Evolutionary conservation across 2,888 invertebrate species (phyloP).

Genomic region (Lasiommata megera): DNA sequence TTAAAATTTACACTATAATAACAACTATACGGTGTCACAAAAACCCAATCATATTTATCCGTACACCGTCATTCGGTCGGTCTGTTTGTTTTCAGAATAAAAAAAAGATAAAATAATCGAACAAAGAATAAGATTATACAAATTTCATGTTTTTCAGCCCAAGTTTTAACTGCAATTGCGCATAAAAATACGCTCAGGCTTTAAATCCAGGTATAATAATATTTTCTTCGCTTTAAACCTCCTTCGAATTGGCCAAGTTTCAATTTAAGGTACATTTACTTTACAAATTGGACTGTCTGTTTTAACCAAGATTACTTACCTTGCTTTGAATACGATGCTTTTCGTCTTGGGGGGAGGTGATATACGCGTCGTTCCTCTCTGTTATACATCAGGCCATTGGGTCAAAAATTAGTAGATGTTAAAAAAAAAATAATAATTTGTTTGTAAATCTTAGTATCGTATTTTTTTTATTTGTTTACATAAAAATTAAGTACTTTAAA

Average conservation of each 20-base stretch:
- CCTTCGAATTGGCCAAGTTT: not conserved
- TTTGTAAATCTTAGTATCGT: too few species aligned
- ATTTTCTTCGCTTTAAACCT: not conserved
- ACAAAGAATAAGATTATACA: too few species aligned
- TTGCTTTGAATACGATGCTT: not conserved
- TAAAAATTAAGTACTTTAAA: too few species aligned
- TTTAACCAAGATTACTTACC: not conserved
- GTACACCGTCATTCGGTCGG: too few species aligned
- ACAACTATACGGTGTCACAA: too few species aligned
- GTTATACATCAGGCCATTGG: not conserved
- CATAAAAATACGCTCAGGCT: too few species aligned
- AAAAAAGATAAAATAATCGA: too few species aligned
- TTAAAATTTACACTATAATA: too few species aligned
- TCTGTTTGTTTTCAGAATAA: too few species aligned
- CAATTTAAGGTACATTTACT: not conserved
- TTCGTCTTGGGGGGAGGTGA: not conserved
- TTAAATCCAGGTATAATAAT: not conserved
- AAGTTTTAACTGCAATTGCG: not conserved
- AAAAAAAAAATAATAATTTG: too few species aligned
- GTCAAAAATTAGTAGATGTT: not conserved
- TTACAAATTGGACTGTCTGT: not conserved
- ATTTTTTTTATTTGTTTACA: too few species aligned
- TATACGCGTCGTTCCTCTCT: not conserved
- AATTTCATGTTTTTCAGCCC: not conserved
- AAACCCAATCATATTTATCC: too few species aligned